Evolutionary conservation across 2,113 vertebrate genomes (phyloP), one percentile per base, ranked within the genome.

Genomic region (Megaceryle torquata): DNA sequence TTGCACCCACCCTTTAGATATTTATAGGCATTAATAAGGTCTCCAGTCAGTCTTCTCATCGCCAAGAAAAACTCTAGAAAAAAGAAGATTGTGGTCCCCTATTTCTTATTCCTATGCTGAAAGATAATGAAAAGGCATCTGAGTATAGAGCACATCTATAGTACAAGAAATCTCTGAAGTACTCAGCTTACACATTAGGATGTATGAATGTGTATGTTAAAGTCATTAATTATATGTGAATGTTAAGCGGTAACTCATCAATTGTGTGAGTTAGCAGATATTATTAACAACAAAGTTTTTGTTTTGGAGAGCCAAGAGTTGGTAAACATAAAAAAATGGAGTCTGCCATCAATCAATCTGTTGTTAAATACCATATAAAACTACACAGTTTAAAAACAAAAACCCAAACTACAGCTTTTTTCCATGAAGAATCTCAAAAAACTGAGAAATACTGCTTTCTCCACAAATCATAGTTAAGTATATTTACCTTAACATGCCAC

Each of bases 401-500:
- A 9, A 35, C 6, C 11, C 6, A 56, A 56, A 53, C 6, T 17
- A 71, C 18, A 59, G 12, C 37, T 2, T 26, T n/a, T 80, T 84
- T 9, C 44, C 4, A 26, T 31, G 6, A 79, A 79, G 7, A 94
- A 53, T 53, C 19, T 74, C 41, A 61, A 46, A 64, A 56, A 53
- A 69, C 0, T 35, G 15, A 51, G 20, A 89, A 89, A 69, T 35
- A 65, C 0, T 35, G 8, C 50, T 74, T 77, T 26, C 18, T 44
- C 10, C 46, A 82, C 13, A 80, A 83, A 86, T 2, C 19, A 80
- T 78, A 76, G 37, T 37, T 33, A 56, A 65, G 46, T 39, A 24
- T 61, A 61, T 82, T 97, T 98, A 99, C 99, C 99, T 99, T 98
- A 96, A 99, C 97, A 41, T 98, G 98, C 48, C 99, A 98, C 35